Evolutionary conservation across 2,797 vertebrate genomes (phyloP).

Genomic region (Ciconia nigra): DNA sequence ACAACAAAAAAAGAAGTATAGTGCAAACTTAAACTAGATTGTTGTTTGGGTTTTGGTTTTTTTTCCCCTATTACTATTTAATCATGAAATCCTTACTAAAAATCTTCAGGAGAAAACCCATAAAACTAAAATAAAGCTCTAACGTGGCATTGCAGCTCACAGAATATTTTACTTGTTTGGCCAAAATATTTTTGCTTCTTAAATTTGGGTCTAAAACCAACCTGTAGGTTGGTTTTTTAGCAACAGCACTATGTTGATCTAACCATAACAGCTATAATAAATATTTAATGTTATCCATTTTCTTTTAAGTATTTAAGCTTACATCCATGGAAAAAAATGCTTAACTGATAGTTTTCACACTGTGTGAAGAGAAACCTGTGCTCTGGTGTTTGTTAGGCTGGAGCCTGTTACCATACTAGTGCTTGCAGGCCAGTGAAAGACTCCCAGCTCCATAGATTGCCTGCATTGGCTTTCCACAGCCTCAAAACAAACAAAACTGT

Average conservation of each 20-base stretch:
- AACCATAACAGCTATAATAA: not conserved
- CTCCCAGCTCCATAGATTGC: not conserved
- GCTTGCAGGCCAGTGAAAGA: not conserved
- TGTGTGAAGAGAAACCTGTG: not conserved
- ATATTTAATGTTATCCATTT: not conserved
- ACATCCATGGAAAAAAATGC: not conserved
- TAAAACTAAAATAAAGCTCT: not conserved
- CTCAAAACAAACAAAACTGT: not conserved
- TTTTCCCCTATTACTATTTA: not conserved
- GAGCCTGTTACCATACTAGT: not conserved
- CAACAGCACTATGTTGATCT: not conserved
- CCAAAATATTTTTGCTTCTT: not conserved
- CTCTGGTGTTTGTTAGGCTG: not conserved
- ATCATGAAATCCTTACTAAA: not conserved
- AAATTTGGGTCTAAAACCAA: not conserved
- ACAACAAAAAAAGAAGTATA: not conserved
- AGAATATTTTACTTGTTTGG: not conserved
- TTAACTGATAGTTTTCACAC: not conserved
- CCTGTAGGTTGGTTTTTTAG: not conserved
- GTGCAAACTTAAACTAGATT: not conserved
- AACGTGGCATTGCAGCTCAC: not conserved
- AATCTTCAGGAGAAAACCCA: not conserved
- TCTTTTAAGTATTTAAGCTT: not conserved
- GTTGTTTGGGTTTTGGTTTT: not conserved
- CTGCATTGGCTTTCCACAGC: not conserved